These are phyloP conservation scores for Neuroscelio doddi DNA, from an alignment of 2,888 invertebrate genomes.

Conservation along the genomic window DNA sequence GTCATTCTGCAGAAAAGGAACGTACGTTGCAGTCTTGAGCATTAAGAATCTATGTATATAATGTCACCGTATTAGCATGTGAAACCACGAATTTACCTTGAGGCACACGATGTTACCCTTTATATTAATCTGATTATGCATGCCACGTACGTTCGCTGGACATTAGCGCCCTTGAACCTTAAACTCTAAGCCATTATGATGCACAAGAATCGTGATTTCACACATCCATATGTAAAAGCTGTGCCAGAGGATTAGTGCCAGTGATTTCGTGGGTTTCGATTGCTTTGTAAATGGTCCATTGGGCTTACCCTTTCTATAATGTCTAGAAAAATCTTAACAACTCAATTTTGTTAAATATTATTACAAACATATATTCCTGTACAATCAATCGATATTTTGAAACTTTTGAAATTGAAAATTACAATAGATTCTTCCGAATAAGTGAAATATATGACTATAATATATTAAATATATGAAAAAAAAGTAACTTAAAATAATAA, in stretches of 20 bases:
- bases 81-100: conserved; percentile 40
- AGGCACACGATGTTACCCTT: conserved; percentile 53
- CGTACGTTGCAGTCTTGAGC: not conserved
- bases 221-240: conserved; percentile 63
- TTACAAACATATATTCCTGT: no score
- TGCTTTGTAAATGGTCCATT: conserved; percentile 36
- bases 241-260: conserved; percentile 57
- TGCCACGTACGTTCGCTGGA: conserved; percentile 53
- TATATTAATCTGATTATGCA: conserved; percentile 68
- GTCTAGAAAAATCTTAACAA: no score
- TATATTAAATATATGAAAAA: no score
- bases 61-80: conserved; percentile 33
- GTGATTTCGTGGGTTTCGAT: conserved; percentile 49
- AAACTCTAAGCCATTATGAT: conserved; percentile 60
- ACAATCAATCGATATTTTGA: no score
- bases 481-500: no score
- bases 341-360: no score
- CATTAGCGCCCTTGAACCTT: conserved; percentile 58
- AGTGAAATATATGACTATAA: no score
- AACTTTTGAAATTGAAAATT: no score
- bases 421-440: no score
- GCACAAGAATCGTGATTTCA: conserved; percentile 44
- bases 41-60: conserved; percentile 17
- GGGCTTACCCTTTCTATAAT: no score
- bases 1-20: not conserved